Conservation (phyloP, 2,797 vertebrate genomes). For the Adelosebastes latens region DNA sequence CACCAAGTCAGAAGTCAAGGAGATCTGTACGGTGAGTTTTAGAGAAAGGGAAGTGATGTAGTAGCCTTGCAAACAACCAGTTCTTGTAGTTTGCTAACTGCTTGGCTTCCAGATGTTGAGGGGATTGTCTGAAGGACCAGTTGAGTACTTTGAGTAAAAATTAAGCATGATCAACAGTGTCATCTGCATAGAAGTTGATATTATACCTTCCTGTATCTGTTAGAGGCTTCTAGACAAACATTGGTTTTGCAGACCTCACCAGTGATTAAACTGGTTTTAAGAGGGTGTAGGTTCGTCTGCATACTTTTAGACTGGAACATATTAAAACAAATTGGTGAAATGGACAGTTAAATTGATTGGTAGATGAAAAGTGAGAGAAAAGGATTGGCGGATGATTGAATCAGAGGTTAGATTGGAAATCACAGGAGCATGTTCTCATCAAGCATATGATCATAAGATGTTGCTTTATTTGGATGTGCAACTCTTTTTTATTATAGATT, state of each 20-base stretch:
- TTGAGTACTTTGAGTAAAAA: neutral
- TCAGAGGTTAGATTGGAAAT: neutral
- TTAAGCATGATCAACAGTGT: neutral
- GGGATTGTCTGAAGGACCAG: neutral
- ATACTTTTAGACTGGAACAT: neutral
- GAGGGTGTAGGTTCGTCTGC: neutral
- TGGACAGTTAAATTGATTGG: neutral
- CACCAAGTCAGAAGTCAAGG: slow-evolving; percentile 82
- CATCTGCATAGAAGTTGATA: neutral
- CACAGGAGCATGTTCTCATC: neutral
- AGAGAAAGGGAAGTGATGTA: neutral
- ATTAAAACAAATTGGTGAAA: too few relatives aligned
- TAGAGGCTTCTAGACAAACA: neutral
- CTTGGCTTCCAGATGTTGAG: neutral
- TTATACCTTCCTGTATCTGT: neutral
- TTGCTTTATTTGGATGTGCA: too few relatives aligned
- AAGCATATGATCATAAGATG: neutral
- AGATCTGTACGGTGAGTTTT: slow-evolving; percentile 82
- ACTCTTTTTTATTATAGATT: neutral
- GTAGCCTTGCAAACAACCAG: neutral
- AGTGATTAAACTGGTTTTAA: neutral
- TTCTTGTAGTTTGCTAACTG: neutral
- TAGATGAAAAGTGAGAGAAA: neutral
- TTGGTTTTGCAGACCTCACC: neutral
- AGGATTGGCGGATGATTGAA: neutral